Evolutionary conservation across 23 tunicate species (phyloP).

Genomic region (Styela clava): DNA sequence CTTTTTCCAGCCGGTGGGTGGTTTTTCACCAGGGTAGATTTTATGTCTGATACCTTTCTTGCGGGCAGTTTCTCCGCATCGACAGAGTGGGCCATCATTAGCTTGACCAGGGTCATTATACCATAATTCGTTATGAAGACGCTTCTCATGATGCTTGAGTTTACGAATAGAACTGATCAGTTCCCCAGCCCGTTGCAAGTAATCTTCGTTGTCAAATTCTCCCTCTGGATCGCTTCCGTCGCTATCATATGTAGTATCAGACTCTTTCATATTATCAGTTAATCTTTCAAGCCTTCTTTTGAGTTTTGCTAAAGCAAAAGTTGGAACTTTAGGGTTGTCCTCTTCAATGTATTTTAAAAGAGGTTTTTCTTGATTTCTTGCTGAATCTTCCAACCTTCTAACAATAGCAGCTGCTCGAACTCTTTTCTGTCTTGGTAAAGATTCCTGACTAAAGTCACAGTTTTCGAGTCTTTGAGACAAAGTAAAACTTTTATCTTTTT

Average conservation of each 20-base stretch:
- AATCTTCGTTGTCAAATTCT: slow-evolving; percentile 35
- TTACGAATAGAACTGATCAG: slow-evolving; percentile 58
- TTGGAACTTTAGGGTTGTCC: slow-evolving; percentile 48
- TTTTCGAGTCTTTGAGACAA: slow-evolving; percentile 30
- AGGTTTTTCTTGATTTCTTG: slow-evolving; percentile 31
- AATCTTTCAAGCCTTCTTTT: slow-evolving; percentile 35
- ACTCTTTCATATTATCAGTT: slow-evolving; percentile 15
- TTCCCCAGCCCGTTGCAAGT: slow-evolving; percentile 60
- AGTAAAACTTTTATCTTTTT: not conserved
- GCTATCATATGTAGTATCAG: not conserved
- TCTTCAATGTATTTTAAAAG: slow-evolving; percentile 45
- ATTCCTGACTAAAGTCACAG: slow-evolving; percentile 37
- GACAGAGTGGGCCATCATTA: slow-evolving; percentile 93
- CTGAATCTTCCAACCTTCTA: slow-evolving; percentile 42
- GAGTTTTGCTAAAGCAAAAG: slow-evolving; percentile 25
- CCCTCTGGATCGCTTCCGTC: slow-evolving; percentile 24
- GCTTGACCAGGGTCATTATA: slow-evolving; percentile 88
- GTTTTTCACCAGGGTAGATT: slow-evolving; percentile 87
- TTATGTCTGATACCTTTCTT: slow-evolving; percentile 83
- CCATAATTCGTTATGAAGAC: slow-evolving; percentile 95
- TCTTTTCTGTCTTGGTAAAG: slow-evolving; percentile 53
- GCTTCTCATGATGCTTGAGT: slow-evolving; percentile 73
- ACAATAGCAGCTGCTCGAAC: slow-evolving; percentile 49
- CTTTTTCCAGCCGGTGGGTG: slow-evolving; percentile 38
- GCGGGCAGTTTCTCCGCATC: slow-evolving; percentile 48